These are phyloP conservation scores for Pseudolaguvia tuberculata DNA, from an alignment of 2,113 vertebrate genomes.

Conservation along the genomic window DNA sequence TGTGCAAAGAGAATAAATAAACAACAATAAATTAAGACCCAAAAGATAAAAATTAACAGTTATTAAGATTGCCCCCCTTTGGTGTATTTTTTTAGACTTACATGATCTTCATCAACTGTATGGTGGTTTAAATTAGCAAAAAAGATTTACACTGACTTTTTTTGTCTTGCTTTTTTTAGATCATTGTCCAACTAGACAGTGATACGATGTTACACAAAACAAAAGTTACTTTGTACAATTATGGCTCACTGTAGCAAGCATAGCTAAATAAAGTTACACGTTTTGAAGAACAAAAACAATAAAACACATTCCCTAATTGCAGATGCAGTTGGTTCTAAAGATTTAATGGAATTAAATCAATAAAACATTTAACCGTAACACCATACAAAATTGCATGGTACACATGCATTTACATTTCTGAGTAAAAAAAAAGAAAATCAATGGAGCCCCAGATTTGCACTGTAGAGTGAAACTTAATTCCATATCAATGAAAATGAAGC, in stretches of 20 bases:
- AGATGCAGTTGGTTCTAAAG: conserved; percentile 63
- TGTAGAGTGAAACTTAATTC: conserved; percentile 54
- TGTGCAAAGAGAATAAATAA: conserved; percentile 66
- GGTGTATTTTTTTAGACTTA: conserved; percentile 51
- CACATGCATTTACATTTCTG: conserved; percentile 70
- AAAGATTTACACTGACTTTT: conserved; percentile 57
- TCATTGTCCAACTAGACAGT: conserved; percentile 57
- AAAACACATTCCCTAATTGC: conserved; percentile 67
- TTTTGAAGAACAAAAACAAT: conserved; percentile 36
- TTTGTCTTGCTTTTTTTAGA: conserved; percentile 42
- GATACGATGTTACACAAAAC: conserved; percentile 59
- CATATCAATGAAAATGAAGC: conserved; percentile 66
- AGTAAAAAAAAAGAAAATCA: conserved; percentile 64
- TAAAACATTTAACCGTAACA: conserved; percentile 47
- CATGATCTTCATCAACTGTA: conserved; percentile 62
- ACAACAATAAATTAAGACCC: conserved; percentile 63
- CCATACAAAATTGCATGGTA: conserved; percentile 65
- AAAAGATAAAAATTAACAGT: conserved; percentile 51
- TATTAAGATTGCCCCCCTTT: conserved; percentile 49
- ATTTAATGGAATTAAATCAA: conserved; percentile 59
- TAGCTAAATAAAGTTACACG: conserved; percentile 66
- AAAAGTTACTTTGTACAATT: conserved; percentile 63
- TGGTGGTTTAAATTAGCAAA: conserved; percentile 60
- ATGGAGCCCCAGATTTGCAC: conserved; percentile 57
- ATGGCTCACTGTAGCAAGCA: conserved; percentile 72